A percentile compares a stretch with the other conserved stretches of the same genome.
Conservation (phyloP, 2,797 vertebrate genomes). For the Gymnothorax javanicus region DNA sequence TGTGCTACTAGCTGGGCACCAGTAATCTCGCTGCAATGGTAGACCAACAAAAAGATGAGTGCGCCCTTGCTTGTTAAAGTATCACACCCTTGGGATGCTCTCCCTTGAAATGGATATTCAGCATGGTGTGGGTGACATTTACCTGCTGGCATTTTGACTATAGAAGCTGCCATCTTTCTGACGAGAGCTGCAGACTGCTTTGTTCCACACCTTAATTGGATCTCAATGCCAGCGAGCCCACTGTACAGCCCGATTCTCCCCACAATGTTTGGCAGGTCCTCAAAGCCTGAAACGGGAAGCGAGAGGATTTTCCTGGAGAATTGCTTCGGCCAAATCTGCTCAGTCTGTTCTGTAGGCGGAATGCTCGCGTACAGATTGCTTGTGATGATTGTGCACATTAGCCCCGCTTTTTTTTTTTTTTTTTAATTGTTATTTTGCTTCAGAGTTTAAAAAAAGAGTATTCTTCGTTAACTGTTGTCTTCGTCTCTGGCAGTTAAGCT, state of each 20-base stretch:
- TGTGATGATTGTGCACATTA: neutral
- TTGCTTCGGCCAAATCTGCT: neutral
- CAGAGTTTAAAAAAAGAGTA: neutral
- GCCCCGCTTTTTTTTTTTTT: neutral
- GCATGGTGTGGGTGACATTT: neutral
- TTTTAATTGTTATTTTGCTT: neutral
- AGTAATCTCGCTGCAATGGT: neutral
- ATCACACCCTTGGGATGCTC: too few relatives aligned
- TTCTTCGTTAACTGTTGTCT: neutral
- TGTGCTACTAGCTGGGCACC: neutral
- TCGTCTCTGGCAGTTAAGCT: constrained; percentile 42
- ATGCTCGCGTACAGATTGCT: neutral
- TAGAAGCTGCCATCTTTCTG: neutral
- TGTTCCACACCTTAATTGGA: constrained; percentile 14
- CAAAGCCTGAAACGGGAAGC: neutral
- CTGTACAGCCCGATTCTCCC: neutral
- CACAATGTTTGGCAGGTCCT: neutral
- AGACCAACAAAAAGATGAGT: neutral
- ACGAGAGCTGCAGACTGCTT: constrained; percentile 17
- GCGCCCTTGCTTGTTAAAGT: neutral
- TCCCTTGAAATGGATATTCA: neutral
- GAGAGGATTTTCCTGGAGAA: neutral
- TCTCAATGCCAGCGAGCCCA: neutral
- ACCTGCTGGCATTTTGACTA: neutral
- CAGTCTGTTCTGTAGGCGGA: neutral